Conservation (phyloP, 2,797 vertebrate genomes). For the Peromyscus nudipes region DNA sequence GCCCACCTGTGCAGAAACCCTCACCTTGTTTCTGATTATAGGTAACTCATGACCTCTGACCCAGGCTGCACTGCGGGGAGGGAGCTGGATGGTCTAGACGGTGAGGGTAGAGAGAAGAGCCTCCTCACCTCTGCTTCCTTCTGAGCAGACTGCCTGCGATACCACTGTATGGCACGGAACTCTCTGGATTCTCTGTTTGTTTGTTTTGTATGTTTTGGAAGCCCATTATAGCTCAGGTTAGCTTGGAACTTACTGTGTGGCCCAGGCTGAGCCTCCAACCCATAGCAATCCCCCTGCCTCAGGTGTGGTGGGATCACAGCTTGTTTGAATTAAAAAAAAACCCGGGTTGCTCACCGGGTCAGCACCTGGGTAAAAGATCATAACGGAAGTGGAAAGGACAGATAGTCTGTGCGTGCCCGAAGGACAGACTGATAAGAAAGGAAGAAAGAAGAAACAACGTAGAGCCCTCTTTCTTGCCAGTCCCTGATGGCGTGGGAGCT, state of each 20-base stretch:
- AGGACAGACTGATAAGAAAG: not conserved
- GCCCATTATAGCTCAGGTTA: not conserved
- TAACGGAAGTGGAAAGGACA: not conserved
- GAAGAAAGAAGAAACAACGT: constrained; percentile 17
- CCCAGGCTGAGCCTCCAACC: not conserved
- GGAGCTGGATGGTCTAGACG: not conserved
- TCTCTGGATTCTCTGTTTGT: not conserved
- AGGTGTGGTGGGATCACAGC: not conserved
- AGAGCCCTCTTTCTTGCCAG: constrained; percentile 28
- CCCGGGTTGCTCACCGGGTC: not conserved
- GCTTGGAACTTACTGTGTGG: not conserved
- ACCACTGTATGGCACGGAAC: constrained; percentile 15
- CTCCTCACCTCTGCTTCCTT: not conserved
- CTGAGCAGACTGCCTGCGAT: not conserved
- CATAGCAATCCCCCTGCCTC: not conserved
- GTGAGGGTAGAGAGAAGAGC: not conserved
- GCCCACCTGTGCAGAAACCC: constrained; percentile 77
- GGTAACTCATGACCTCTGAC: constrained; percentile 87
- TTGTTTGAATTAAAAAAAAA: constrained; percentile 35
- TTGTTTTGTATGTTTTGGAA: not conserved
- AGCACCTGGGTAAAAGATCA: not conserved
- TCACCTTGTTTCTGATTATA: constrained; percentile 91
- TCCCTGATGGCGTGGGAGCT: not conserved
- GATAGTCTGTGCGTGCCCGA: not conserved
- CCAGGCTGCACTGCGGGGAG: not conserved